Evolutionary conservation across 2,113 vertebrate genomes (phyloP), one percentile per base, ranked within the genome.

Genomic region (Phalacrocorax aristotelis): DNA sequence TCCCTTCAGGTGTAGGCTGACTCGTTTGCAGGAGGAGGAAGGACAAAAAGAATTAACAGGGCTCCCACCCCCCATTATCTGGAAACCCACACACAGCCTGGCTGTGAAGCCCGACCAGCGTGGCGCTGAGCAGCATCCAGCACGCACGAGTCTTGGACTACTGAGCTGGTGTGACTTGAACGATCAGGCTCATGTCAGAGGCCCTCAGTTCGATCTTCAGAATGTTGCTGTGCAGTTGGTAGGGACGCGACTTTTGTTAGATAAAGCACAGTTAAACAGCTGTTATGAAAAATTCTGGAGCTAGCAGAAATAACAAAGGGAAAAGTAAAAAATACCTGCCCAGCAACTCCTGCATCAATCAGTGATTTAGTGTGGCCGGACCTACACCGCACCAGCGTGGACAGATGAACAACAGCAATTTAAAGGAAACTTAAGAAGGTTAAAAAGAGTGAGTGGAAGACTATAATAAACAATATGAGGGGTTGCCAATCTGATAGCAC

Each of bases 111-210:
- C n/a, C 16, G 22, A 13, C 21, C 30, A 38, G 20, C 2, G 0
- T 6, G 14, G 66, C 54, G 15, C 32, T 11, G n/a, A 44, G 65
- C 25, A 61, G 44, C 62, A 42, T 5, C 26, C 38, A 32, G 27
- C 32, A 29, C 3, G 9, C 32, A 1, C 1, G 2, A 1, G 4
- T 13, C 72, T 40, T 11, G 32, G 54, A 32, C 54, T 69, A 7
- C 15, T 10, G 26, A 54, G n/a, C 57, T 71, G 46, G 26, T 36
- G 10, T 3, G 69, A 38, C 34, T 42, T 40, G 8, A 61, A 17
- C 11, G 18, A 42, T 12, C 11, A 29, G 21, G 30, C 34, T 72
- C 40, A 20, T 7, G 10, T 44, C n/a, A 40, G 40, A 85, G 32
- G n/a, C 15, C 14, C 38, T 20, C 36, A 26, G 44, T 36, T 11